Evolutionary conservation across 2,888 invertebrate species (phyloP).

Genomic region (Heliconius cydno): DNA sequence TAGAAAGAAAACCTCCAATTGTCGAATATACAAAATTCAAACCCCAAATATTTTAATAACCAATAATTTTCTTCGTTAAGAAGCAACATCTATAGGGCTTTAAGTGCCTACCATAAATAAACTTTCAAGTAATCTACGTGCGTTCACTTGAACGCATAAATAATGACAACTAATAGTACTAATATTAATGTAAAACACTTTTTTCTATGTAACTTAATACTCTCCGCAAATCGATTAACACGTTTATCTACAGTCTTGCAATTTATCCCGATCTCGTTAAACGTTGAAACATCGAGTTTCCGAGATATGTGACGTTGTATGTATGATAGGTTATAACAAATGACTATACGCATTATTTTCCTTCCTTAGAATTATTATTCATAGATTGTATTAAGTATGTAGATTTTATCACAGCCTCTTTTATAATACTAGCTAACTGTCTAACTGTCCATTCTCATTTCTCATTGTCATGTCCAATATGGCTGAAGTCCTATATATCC

Average conservation of each 20-base stretch:
- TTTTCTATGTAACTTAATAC: slow-evolving; percentile 35
- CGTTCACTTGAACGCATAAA: slow-evolving; percentile 17
- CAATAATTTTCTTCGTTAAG: not conserved
- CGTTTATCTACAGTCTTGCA: slow-evolving; percentile 38
- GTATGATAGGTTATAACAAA: slow-evolving; percentile 31
- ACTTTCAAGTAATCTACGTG: slow-evolving; percentile 27
- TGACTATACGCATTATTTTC: slow-evolving; percentile 30
- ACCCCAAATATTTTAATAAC: no score
- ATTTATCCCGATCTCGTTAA: slow-evolving; percentile 45
- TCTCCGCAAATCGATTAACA: slow-evolving; percentile 41
- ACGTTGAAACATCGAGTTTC: slow-evolving; percentile 39
- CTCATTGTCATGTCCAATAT: not conserved
- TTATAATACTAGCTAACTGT: not conserved
- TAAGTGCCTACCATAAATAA: slow-evolving; percentile 26
- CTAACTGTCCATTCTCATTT: not conserved
- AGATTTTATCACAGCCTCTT: not conserved
- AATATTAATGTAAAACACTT: slow-evolving; percentile 33
- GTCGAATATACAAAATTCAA: not conserved
- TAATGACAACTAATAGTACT: slow-evolving; percentile 36
- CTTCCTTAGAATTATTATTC: slow-evolving; percentile 7
- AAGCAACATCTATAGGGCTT: not conserved
- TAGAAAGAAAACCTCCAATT: not conserved
- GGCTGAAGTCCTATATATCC: slow-evolving; percentile 12
- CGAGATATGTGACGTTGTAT: slow-evolving; percentile 28
- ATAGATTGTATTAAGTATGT: not conserved